These are phyloP conservation scores for Hystrix cristata DNA, from an alignment of 2,113 vertebrate genomes.

Conservation along the genomic window DNA sequence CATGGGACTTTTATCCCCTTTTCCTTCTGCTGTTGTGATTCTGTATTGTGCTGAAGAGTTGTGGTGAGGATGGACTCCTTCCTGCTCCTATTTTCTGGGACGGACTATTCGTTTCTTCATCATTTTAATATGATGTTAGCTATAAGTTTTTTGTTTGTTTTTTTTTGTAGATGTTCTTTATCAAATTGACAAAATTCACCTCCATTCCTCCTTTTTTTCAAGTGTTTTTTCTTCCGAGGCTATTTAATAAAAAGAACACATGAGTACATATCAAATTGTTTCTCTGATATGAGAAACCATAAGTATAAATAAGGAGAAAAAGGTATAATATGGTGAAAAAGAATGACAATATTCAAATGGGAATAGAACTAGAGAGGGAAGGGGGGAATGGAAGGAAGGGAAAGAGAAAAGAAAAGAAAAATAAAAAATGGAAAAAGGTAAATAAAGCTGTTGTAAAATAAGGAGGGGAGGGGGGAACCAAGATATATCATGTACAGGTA, in stretches of 20 bases:
- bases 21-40: rapidly evolving
- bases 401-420: too few relatives aligned
- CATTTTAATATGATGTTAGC: background rate
- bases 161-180: background rate
- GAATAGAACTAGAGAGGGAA: too few relatives aligned
- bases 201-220: background rate
- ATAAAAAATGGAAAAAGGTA: too few relatives aligned
- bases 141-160: background rate
- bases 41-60: rapidly evolving
- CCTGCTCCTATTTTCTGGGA: background rate
- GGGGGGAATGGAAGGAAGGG: too few relatives aligned
- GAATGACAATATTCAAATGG: too few relatives aligned
- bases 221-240: background rate
- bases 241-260: background rate
- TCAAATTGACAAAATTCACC: background rate
- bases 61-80: background rate
- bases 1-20: background rate
- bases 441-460: too few relatives aligned
- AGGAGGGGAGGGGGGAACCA: too few relatives aligned
- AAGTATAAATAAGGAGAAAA: too few relatives aligned
- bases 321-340: too few relatives aligned
- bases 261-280: background rate
- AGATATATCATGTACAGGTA: too few relatives aligned
- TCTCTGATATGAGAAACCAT: too few relatives aligned
- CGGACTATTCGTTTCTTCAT: background rate